phyloP scores from a whole-genome alignment of 2,888 invertebrate species.

The Acleris holmiana region DNA sequence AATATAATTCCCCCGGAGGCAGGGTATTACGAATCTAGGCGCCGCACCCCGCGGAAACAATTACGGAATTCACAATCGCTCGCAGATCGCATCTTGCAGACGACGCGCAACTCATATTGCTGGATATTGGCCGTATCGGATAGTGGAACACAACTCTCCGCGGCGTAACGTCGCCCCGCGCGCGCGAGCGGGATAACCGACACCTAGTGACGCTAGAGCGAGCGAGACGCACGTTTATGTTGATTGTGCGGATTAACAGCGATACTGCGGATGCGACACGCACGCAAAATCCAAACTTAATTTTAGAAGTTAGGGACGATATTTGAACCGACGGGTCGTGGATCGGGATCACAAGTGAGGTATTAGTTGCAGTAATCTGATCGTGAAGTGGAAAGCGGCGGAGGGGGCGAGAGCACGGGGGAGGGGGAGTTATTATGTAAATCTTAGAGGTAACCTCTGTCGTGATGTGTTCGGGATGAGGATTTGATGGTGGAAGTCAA shows the following conservation, averaged over 20 bases:
- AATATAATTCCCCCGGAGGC: no score
- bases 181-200: not conserved
- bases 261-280: conserved; percentile 12
- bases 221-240: conserved; percentile 23
- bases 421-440: conserved; percentile 31
- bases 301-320: not conserved
- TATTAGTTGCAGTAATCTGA: conserved; percentile 34
- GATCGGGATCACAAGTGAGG: conserved; percentile 30
- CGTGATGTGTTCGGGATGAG: conserved; percentile 24
- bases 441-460: conserved; percentile 32
- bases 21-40: not conserved
- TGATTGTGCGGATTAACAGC: conserved; percentile 32
- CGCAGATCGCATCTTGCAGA: not conserved
- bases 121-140: conserved; percentile 8
- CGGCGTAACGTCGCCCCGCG: not conserved
- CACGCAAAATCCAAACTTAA: not conserved
- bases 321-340: not conserved
- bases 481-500: conserved; percentile 22
- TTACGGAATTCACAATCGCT: not conserved
- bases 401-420: not conserved
- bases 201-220: not conserved
- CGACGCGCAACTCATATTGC: not conserved
- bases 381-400: conserved; percentile 8
- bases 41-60: not conserved
- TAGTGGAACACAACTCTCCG: conserved; percentile 10